A percentile compares a stretch with the other conserved stretches of the same genome.
Conservation (phyloP, 2,113 vertebrate genomes). For the Ochotona curzoniae region DNA sequence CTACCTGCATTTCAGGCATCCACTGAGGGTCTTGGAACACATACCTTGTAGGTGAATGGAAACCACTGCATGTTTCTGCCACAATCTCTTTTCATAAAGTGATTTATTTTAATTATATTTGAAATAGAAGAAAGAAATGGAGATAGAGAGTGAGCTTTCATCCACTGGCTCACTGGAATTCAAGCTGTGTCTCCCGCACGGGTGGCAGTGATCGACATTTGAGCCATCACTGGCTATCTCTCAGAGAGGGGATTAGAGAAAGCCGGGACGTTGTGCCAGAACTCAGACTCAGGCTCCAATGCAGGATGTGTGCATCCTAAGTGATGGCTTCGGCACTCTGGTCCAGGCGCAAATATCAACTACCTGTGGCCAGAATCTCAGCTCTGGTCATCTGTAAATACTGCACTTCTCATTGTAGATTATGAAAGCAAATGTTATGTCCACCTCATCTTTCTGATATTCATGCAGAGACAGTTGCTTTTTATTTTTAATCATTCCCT, state of each 20-base stretch:
- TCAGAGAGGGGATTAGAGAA: too few relatives aligned
- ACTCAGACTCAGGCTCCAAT: too few relatives aligned
- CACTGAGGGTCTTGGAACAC: too few relatives aligned
- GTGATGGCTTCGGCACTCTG: background rate
- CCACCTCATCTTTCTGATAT: background rate
- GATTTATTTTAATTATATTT: too few relatives aligned
- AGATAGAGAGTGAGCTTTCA: too few relatives aligned
- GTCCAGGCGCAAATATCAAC: slow-evolving; percentile 14
- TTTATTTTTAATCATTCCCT: slow-evolving; percentile 39
- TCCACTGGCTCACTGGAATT: too few relatives aligned
- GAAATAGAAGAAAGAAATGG: too few relatives aligned
- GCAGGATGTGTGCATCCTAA: too few relatives aligned
- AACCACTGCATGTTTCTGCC: background rate
- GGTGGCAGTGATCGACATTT: too few relatives aligned
- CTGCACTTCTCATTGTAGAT: background rate
- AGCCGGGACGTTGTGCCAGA: too few relatives aligned
- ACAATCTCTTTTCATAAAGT: background rate
- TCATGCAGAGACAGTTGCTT: background rate
- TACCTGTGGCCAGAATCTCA: background rate
- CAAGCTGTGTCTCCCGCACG: too few relatives aligned
- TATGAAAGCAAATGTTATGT: slow-evolving; percentile 9
- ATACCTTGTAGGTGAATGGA: background rate
- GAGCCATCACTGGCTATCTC: too few relatives aligned
- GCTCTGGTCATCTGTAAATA: slow-evolving; percentile 28
- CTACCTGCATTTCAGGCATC: background rate